A percentile compares a stretch with the other conserved stretches of the same genome.
Conservation (phyloP, 2,888 invertebrate species). For the Ichneumon xanthorius region DNA sequence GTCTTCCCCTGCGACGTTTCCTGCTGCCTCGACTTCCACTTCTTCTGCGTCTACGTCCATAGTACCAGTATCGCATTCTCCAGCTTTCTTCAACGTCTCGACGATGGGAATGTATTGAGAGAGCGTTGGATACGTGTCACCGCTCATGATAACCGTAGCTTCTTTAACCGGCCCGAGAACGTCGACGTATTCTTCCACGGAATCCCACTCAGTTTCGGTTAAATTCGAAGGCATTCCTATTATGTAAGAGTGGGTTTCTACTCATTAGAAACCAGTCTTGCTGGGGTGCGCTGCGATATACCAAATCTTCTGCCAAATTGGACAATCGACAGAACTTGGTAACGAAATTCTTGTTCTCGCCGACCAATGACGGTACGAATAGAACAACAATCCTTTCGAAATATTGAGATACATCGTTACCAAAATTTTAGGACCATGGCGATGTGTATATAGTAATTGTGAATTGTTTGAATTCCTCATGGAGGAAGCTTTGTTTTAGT, state of each 20-base stretch:
- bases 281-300: no score
- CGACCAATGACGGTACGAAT: no score
- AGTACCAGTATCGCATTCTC: not conserved
- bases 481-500: no score
- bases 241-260: not conserved
- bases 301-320: no score
- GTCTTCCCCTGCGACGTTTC: not conserved
- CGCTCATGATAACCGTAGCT: slow-evolving; percentile 43
- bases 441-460: no score
- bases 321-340: no score
- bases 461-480: no score
- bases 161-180: slow-evolving; percentile 41
- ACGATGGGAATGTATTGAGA: slow-evolving; percentile 47
- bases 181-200: slow-evolving; percentile 30
- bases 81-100: slow-evolving; percentile 26
- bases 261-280: no score
- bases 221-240: slow-evolving; percentile 36
- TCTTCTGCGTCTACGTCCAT: not conserved
- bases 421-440: no score
- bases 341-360: no score
- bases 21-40: not conserved
- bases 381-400: no score
- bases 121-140: slow-evolving; percentile 46
- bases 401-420: no score
- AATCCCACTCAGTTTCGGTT: slow-evolving; percentile 30